These are phyloP conservation scores for Planiliza haematocheilus DNA, from an alignment of 2,113 vertebrate genomes.

Conservation along the genomic window DNA sequence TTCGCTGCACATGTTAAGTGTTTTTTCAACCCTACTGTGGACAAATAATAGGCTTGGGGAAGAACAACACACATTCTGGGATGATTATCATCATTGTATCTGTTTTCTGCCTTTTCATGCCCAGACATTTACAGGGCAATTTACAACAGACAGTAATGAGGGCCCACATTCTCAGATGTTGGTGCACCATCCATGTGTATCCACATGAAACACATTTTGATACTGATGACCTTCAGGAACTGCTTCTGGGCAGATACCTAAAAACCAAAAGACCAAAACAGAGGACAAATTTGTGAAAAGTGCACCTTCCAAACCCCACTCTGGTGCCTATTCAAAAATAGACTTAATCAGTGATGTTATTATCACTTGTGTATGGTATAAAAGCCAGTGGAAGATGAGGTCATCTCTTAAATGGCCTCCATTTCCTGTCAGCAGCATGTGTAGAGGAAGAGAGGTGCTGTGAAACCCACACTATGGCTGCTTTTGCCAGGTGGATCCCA, in stretches of 20 bases:
- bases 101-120: not conserved
- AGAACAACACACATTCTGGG: not conserved
- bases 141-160: not conserved
- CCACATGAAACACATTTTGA: not conserved
- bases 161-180: not conserved
- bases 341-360: slow-evolving; percentile 15
- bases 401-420: slow-evolving; percentile 61
- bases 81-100: slow-evolving; percentile 7
- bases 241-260: not conserved
- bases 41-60: not conserved
- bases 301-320: slow-evolving; percentile 20
- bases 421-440: slow-evolving; percentile 69
- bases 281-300: slow-evolving; percentile 35
- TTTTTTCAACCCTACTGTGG: slow-evolving; percentile 8
- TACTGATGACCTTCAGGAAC: not conserved
- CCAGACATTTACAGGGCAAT: not conserved
- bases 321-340: slow-evolving; percentile 16
- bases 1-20: not conserved
- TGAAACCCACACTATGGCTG: slow-evolving; percentile 45
- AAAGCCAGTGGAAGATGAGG: slow-evolving; percentile 54
- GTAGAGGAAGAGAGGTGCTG: slow-evolving; percentile 71
- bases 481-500: slow-evolving; percentile 64
- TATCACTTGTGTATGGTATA: slow-evolving; percentile 32
- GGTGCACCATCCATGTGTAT: not conserved
- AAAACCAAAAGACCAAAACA: slow-evolving; percentile 13